phyloP scores from a whole-genome alignment of 2,113 vertebrate species.

The Telmatochromis brachygnathus region DNA sequence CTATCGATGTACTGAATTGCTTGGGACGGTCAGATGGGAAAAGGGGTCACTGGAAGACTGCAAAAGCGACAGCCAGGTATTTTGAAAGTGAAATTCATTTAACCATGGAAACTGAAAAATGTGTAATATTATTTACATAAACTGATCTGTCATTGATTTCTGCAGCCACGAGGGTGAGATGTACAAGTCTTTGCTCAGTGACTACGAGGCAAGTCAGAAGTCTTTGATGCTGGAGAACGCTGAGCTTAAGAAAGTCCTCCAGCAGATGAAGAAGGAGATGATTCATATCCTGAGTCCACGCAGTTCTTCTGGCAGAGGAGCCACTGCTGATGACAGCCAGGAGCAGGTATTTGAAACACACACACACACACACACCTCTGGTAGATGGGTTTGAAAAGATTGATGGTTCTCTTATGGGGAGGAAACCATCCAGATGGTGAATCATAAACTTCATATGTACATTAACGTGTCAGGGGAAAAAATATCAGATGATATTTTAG shows the following conservation, averaged over 20 bases:
- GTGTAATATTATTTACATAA: not conserved
- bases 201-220: constrained; percentile 86
- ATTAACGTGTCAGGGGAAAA: not conserved
- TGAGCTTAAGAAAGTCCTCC: constrained; percentile 93
- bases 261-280: constrained; percentile 98
- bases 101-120: not conserved
- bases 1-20: constrained; percentile 91
- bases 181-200: constrained; percentile 85
- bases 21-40: constrained; percentile 90
- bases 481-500: not conserved
- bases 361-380: not conserved
- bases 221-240: constrained; percentile 87
- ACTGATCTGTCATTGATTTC: constrained; percentile 20
- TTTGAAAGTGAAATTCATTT: not conserved
- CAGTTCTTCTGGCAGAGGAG: constrained; percentile 73
- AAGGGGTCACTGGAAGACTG: constrained; percentile 90
- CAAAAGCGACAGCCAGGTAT: constrained; percentile 81
- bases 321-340: constrained; percentile 71
- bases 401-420: not conserved
- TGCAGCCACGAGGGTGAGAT: constrained; percentile 89
- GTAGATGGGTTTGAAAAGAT: not conserved
- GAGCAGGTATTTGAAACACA: constrained; percentile 65
- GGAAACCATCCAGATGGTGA: not conserved
- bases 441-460: not conserved
- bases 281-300: constrained; percentile 84